Conservation (phyloP, 2,888 invertebrate genomes). For the Aradus depressus region DNA sequence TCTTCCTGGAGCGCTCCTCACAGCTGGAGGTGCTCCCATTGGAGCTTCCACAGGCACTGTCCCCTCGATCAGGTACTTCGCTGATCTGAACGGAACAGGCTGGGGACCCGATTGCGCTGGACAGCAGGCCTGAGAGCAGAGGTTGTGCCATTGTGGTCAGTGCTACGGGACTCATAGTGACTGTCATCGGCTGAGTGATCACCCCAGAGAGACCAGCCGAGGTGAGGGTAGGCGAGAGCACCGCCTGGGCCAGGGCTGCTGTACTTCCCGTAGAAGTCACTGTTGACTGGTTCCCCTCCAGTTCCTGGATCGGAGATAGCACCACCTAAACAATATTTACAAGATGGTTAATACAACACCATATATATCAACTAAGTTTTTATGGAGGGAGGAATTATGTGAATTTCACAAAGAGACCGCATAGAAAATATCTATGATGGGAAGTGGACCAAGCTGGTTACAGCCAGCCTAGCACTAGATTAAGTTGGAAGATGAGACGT, state of each 20-base stretch:
- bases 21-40: conserved; percentile 35
- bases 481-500: no score
- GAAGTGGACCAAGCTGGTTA: no score
- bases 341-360: no score
- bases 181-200: conserved; percentile 36
- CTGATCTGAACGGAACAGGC: conserved; percentile 31
- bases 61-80: conserved; percentile 36
- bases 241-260: conserved; percentile 66
- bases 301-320: conserved; percentile 72
- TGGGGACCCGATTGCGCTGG: conserved; percentile 27
- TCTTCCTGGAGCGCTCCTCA: conserved; percentile 39
- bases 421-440: no score
- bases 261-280: conserved; percentile 38
- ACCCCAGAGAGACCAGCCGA: conserved; percentile 37
- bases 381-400: no score
- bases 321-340: no score
- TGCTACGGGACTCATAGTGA: conserved; percentile 34
- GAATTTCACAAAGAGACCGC: no score
- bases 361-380: no score
- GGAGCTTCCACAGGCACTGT: conserved; percentile 36
- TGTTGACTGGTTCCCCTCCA: conserved; percentile 47
- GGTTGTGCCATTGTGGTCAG: conserved; percentile 50
- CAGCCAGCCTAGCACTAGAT: no score
- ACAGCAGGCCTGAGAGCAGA: conserved; percentile 35
- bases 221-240: conserved; percentile 51